These are phyloP conservation scores for Karalla daura DNA, from an alignment of 2,797 vertebrate species.

Conservation along the genomic window DNA sequence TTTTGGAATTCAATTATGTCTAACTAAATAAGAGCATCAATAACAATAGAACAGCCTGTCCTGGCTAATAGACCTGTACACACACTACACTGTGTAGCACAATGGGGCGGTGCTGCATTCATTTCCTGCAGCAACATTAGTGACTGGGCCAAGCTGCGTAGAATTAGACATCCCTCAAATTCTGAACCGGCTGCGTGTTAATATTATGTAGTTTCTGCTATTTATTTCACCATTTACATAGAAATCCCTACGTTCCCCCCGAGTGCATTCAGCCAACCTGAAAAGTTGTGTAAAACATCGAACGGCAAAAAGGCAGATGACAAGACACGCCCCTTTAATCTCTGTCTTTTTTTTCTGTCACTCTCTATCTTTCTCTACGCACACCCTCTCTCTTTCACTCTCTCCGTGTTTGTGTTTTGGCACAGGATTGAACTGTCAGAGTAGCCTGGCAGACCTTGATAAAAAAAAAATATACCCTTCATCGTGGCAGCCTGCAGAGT, in stretches of 20 bases:
- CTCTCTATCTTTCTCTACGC: slow-evolving; percentile 34
- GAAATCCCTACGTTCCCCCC: slow-evolving; percentile 15
- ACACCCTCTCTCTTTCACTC: slow-evolving; percentile 28
- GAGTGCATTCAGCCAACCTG: not conserved
- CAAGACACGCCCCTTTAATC: not conserved
- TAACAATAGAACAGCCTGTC: slow-evolving; percentile 70
- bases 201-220: slow-evolving; percentile 16
- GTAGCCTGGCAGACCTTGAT: slow-evolving; percentile 92
- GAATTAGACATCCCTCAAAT: slow-evolving; percentile 15
- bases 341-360: slow-evolving; percentile 19
- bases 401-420: slow-evolving; percentile 64
- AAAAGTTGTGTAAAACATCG: slow-evolving; percentile 36
- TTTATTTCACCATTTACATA: slow-evolving; percentile 23
- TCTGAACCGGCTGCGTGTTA: slow-evolving; percentile 4
- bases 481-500: slow-evolving; percentile 88
- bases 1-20: slow-evolving; percentile 73
- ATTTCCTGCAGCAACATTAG: slow-evolving; percentile 39
- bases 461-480: slow-evolving; percentile 88
- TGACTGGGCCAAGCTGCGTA: slow-evolving; percentile 9
- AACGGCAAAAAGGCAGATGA: slow-evolving; percentile 41
- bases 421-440: slow-evolving; percentile 81
- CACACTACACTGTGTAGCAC: slow-evolving; percentile 25
- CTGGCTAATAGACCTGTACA: slow-evolving; percentile 49
- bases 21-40: slow-evolving; percentile 73
- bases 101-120: slow-evolving; percentile 23